phyloP scores from a whole-genome alignment of 2,888 invertebrate genomes.

The Orchestes rusci region DNA sequence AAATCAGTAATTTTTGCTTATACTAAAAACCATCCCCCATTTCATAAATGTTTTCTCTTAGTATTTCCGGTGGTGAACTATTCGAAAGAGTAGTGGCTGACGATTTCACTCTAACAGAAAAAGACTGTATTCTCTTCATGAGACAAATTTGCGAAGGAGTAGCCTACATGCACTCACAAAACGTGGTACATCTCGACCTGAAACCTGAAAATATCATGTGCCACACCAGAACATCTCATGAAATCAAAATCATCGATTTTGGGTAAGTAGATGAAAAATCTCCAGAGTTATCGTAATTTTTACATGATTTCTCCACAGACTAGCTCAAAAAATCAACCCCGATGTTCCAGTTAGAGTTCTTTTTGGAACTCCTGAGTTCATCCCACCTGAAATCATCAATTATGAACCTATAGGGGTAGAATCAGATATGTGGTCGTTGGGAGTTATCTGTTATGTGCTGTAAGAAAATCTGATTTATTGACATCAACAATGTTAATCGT shows the following conservation, averaged over 20 bases:
- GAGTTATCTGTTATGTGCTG: slow-evolving; percentile 89
- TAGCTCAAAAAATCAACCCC: slow-evolving; percentile 68
- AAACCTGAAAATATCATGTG: slow-evolving; percentile 97
- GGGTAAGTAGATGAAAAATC: slow-evolving; percentile 37
- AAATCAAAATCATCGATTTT: slow-evolving; percentile 91
- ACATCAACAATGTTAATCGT: neutral
- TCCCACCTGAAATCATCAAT: slow-evolving; percentile 86
- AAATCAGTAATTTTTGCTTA: neutral
- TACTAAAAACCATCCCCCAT: no score
- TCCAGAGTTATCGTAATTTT: neutral
- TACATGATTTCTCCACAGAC: slow-evolving; percentile 38
- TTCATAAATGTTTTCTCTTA: no score
- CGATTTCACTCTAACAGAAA: slow-evolving; percentile 85
- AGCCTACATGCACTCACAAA: slow-evolving; percentile 77
- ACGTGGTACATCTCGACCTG: slow-evolving; percentile 82
- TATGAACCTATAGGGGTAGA: slow-evolving; percentile 80
- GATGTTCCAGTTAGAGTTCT: slow-evolving; percentile 63
- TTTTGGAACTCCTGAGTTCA: slow-evolving; percentile 89
- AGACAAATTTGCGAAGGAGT: slow-evolving; percentile 89
- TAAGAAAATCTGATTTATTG: slow-evolving; percentile 48
- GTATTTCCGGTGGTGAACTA: slow-evolving; percentile 87
- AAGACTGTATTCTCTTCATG: slow-evolving; percentile 77
- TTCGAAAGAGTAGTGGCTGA: slow-evolving; percentile 91
- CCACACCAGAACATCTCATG: slow-evolving; percentile 72
- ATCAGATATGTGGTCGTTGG: slow-evolving; percentile 94